Evolutionary conservation across 2,797 vertebrate species (phyloP).

Genomic region (Tolypeutes matacus): DNA sequence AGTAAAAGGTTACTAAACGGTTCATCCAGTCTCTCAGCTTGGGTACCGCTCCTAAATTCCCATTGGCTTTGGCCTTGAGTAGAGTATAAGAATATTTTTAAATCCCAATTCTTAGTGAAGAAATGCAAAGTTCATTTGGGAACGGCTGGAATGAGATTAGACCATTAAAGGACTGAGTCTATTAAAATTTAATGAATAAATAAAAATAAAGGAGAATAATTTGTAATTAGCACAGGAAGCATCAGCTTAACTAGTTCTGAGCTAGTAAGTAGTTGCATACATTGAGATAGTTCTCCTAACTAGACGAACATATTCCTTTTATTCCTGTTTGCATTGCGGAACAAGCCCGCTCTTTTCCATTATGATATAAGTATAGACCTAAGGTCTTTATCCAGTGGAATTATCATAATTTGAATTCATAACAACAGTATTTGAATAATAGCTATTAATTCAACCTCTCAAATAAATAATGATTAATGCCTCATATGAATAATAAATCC

Average conservation of each 20-base stretch:
- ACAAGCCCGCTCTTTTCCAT: not conserved
- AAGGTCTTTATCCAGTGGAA: constrained; percentile 26
- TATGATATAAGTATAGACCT: not conserved
- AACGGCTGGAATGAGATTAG: not conserved
- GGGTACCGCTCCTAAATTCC: not conserved
- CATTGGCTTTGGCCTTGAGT: not conserved
- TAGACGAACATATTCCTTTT: not conserved
- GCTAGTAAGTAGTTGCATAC: constrained; percentile 6
- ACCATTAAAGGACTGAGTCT: not conserved
- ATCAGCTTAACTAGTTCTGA: not conserved
- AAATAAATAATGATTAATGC: not conserved
- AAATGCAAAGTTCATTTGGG: constrained; percentile 43
- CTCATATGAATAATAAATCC: not conserved
- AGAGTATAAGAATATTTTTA: constrained; percentile 32
- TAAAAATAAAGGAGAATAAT: constrained; percentile 14
- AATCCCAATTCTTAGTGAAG: not conserved
- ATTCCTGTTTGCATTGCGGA: constrained; percentile 18
- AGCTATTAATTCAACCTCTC: not conserved
- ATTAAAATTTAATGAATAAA: constrained; percentile 46
- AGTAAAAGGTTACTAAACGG: not conserved
- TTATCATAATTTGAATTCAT: constrained; percentile 8
- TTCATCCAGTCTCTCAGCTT: not conserved
- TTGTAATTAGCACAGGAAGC: constrained; percentile 21
- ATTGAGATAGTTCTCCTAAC: constrained; percentile 26
- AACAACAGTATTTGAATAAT: constrained; percentile 37